Base-by-base conservation (phyloP, 1,140 invertebrate species). In the Drosophila melanica region DNA sequence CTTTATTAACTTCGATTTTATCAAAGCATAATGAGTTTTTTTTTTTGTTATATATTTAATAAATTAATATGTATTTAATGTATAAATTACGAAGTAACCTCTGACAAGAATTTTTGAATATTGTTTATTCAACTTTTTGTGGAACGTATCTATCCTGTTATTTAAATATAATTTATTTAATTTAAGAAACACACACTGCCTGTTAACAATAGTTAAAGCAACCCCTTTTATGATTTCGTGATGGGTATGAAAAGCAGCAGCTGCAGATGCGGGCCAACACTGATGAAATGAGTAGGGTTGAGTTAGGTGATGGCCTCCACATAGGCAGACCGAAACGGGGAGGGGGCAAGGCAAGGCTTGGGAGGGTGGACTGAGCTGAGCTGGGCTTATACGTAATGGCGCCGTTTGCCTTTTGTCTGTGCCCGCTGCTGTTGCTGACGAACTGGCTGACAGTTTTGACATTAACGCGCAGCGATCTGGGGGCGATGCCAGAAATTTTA, bases 391-490 rank as follows among this genome's bases (percentile, higher is more conserved):
- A 42, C 45, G 14, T 4, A 30, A n/a, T 41, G 27, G 4, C 35
- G 42, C 33, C n/a, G 33, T 18, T 35, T 68, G 37, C 12, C 33
- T 66, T 50, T 10, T 35, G 33, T 35, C 33, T 69, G 47, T 53
- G 16, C 45, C 27, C 39, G 42, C 10, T 20, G 30, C 39, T 42
- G 55, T 30, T 33, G 35, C 50, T 69, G 66, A 75, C 58, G 53
- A 58, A 75, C 41, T 65, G 47, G 47, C 54, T 71, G 54, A 64
- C 60, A 55, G 20, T 45, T 60, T 55, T 64, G 67, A 65, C 72
- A 67, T 72, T 53, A 58, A 65, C 44, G 69, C 53, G 53, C 14
- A 18, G 27, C 12, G 30, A 41, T 27, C 33, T 27, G 20, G 18
- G 30, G 9, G 45, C 16, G 14, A 23, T 33, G 66, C 51, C 27